These are phyloP conservation scores for Pipistrellus nathusii DNA, from an alignment of 2,797 vertebrate genomes.

Conservation along the genomic window DNA sequence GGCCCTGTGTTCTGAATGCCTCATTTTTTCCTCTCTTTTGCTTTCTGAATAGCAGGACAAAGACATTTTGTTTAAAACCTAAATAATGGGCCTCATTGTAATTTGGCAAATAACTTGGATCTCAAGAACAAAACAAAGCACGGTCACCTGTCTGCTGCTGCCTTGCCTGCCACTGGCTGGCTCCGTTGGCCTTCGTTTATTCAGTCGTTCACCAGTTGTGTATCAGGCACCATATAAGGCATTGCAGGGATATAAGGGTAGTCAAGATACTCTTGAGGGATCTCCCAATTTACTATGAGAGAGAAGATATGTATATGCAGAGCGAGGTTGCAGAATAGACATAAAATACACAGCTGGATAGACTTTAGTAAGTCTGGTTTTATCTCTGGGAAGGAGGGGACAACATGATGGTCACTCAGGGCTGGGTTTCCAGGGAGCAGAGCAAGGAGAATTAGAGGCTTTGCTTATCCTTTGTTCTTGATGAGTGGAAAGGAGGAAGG, in stretches of 20 bases:
- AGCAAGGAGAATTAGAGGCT: background rate
- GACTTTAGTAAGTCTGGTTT: background rate
- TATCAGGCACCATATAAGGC: background rate
- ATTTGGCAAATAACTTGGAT: background rate
- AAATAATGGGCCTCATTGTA: slow-evolving; percentile 7
- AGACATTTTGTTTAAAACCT: slow-evolving; percentile 34
- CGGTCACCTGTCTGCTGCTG: background rate
- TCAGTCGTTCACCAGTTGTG: background rate
- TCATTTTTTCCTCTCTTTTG: background rate
- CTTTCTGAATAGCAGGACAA: slow-evolving; percentile 39
- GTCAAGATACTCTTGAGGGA: background rate
- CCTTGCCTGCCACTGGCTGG: background rate
- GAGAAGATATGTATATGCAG: background rate
- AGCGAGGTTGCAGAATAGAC: background rate
- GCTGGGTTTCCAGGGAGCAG: background rate
- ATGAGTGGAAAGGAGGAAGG: background rate
- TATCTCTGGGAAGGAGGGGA: background rate
- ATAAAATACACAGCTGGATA: background rate
- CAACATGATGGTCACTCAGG: background rate
- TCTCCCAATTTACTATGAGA: background rate
- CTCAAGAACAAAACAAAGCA: background rate
- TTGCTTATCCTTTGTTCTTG: background rate
- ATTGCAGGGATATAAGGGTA: background rate
- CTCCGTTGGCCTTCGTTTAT: background rate
- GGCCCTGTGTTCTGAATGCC: background rate